Evolutionary conservation across 2,797 vertebrate genomes (phyloP), one percentile per base, ranked within the genome.

Genomic region (Amazonetta brasiliensis): DNA sequence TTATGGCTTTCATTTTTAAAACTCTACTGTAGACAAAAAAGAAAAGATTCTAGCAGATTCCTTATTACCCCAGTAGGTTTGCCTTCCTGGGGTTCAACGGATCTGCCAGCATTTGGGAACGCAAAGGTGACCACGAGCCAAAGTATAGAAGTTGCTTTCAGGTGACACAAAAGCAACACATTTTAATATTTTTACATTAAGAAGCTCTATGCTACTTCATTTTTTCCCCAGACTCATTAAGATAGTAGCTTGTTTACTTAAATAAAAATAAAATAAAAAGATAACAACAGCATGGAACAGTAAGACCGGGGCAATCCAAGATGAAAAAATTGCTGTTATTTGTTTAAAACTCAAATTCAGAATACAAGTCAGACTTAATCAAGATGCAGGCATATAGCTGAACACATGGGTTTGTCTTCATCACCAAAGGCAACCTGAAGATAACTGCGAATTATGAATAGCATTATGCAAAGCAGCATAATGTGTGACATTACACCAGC

Each of bases 271-370:
- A 80, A 23, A 43, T 17, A 4, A 17, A 11, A 54, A 71, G 7
- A 64, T 1, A 48, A 3, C 46, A 73, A 92, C 17, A 31, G 10
- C 31, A 62, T 2, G 63, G 15, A 77, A 54, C 12, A 59, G 17
- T 39, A 52, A 52, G 28, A 74, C 64, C 26, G 4, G 12, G 43
- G 35, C 14, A 74, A 85, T 30, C 12, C n/a, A 75, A 43, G 3
- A 9, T 35, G 50, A 84, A 87, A 72, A 52, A 3, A 21, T 23
- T 50, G 71, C n/a, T 67, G 31, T 13, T 71, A 52, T 56, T 91
- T 68, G 46, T 59, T 91, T 54, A 92, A 88, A 94, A 90, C 25
- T 76, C 12, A 20, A 39, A 81, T 81, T 86, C 43, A 31, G 31
- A 84, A 88, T 15, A 82, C 1, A 16, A 73, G 31, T 37, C n/a